Evolutionary conservation across 2,888 invertebrate species (phyloP), one percentile per base, ranked within the genome.

Genomic region (Spilarctia lutea): DNA sequence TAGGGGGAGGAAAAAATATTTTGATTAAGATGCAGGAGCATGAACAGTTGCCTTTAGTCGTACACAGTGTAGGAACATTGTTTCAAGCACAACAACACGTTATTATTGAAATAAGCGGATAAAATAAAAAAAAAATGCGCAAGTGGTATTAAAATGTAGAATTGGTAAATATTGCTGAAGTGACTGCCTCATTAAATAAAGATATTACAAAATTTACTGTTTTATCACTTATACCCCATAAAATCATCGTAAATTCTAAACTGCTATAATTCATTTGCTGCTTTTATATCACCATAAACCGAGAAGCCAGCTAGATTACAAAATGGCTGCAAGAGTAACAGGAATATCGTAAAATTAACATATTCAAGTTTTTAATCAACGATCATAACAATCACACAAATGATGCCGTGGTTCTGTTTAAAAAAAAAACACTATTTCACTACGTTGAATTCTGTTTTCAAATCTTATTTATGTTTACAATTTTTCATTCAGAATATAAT

Each of bases 201-300:
- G 60, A 30, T 63, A 13, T 56, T 67, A 68, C 30, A 68, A 68
- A 45, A 68, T 68, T 48, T 48, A 68, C 45, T 75, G 72, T 39
- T 56, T 69, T 56, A 69, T 69, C 33, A 56, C 56, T 56, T 39
- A 69, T 67, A 35, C 33, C 24, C 45, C 10, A 65, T 65, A 45
- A 72, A 65, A 42, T 27, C 33, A 33, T 35, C 30, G 65, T 65
- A 72, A 65, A 48, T 72, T 60, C 68, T 45, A 68, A 68, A 68
- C 75, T 77, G 70, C 60, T 30, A 63, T 63, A 63, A 63, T 27
- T 63, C 60, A 63, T 63, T 63, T 63, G 27, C 27, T 60, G 60
- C 27, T 73, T 77, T 77, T 76, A 73, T 78, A 79, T 70, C 77
- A 80, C 81, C 78, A 52, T 65, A 48, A 66, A 45, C 30, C 18